Base-by-base conservation (phyloP, 2,113 vertebrate species). In the Cichladusa arquata region DNA sequence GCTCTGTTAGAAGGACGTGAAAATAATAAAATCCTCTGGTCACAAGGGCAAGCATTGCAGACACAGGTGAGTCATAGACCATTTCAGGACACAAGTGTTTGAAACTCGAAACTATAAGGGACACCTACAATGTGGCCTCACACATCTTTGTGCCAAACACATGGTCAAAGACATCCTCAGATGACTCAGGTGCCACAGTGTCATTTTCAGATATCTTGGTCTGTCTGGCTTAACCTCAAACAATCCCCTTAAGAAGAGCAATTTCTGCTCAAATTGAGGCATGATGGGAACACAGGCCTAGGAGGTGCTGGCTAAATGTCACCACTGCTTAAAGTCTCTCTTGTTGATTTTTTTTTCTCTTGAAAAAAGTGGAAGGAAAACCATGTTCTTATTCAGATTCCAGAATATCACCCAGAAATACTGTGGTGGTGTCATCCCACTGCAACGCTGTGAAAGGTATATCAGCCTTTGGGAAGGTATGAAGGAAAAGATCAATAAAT, bases 11-110 rank as follows among this genome's bases (percentile, higher is more conserved):
- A 87, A 94, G 58, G 74, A 62, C 81, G 82, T 73, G 57, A 72
- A 81, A 90, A 92, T 90, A 92, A 92, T 77, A 82, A 95, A 94
- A 48, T 40, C 19, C n/a, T 73, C 34, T 82, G 58, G 78, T 86
- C 71, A 92, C 84, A 91, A 93, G 50, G 57, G 53, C 57, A 82
- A 89, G 8, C 5, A 0, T 8, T 88, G 58, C 42, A 94, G 50
- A 58, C 26, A n/a, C 38, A 95, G 84, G 93, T 60, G 85, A 88
- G 50, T 81, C 47, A 94, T 9, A 71, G 82, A 58, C 38, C 66
- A 62, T 61, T 94, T 65, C 73, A 90, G 85, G 67, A 80, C 73
- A 76, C 22, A 29, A 42, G 50, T 36, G 77, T 86, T 91, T 72
- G 74, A 82, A 91, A 81, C 38, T 80, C 36, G 42, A 2, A 80